These are phyloP conservation scores for Dorcus parallelipipedus DNA, from an alignment of 2,888 invertebrate genomes.

Conservation along the genomic window DNA sequence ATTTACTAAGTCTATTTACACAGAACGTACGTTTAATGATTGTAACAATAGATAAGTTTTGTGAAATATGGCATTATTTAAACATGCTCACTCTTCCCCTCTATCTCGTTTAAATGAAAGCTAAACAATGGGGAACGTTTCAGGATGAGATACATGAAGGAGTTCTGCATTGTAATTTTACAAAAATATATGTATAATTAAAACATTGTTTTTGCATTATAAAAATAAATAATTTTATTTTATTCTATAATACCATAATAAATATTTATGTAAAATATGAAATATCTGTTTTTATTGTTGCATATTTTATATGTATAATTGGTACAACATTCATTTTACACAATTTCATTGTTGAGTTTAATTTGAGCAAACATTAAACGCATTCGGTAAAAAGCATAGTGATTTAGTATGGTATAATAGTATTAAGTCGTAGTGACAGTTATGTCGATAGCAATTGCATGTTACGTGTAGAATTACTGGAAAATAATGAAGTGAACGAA, in stretches of 20 bases:
- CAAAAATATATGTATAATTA: too few species aligned
- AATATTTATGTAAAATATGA: too few species aligned
- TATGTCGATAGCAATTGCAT: conserved; percentile 10
- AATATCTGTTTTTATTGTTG: too few species aligned
- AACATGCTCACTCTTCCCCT: conserved; percentile 32
- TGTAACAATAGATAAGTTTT: conserved; percentile 38
- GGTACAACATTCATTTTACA: not conserved
- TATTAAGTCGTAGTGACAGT: conserved; percentile 1
- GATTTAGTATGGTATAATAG: conserved; percentile 4
- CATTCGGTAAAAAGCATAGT: conserved; percentile 4
- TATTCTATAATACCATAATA: too few species aligned
- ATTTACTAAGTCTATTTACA: conserved; percentile 40
- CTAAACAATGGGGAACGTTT: conserved; percentile 38
- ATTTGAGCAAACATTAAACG: conserved; percentile 4
- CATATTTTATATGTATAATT: not conserved
- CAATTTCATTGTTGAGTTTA: not conserved
- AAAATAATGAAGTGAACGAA: conserved; percentile 8
- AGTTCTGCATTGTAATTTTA: too few species aligned
- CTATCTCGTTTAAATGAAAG: conserved; percentile 41
- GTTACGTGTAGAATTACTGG: conserved; percentile 5
- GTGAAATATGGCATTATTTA: conserved; percentile 38
- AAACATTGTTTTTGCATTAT: too few species aligned
- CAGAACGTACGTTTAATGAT: conserved; percentile 38
- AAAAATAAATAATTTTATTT: too few species aligned
- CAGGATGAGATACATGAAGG: too few species aligned